Percentiles rank a stretch among this genome's conserved stretches.
Conservation (phyloP, 2,888 invertebrate species). For the Barypeithes pellucidus region DNA sequence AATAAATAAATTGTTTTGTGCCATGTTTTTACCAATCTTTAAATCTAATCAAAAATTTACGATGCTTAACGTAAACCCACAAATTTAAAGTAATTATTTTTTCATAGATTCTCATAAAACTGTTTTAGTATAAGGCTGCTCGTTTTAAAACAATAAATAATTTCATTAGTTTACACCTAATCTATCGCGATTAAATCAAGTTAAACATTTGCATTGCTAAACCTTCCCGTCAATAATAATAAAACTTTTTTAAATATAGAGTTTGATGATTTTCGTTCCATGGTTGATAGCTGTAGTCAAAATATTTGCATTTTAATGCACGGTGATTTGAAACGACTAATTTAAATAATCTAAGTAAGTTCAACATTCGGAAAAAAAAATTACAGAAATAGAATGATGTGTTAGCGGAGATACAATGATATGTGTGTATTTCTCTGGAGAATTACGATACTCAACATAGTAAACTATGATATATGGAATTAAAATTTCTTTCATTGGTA, state of each 20-base stretch:
- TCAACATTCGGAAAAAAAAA: too few species aligned
- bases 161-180: constrained; percentile 10
- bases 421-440: too few species aligned
- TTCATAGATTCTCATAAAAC: constrained; percentile 7
- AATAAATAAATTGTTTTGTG: not conserved
- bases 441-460: too few species aligned
- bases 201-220: not conserved
- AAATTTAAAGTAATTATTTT: constrained; percentile 7
- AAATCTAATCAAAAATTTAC: not conserved
- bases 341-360: too few species aligned
- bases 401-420: too few species aligned
- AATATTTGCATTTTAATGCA: not conserved
- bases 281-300: not conserved
- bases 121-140: not conserved
- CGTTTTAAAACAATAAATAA: constrained; percentile 1
- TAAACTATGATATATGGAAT: too few species aligned
- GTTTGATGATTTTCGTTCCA: not conserved
- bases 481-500: too few species aligned
- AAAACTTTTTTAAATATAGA: not conserved
- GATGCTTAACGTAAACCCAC: not conserved
- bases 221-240: not conserved
- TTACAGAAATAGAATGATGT: too few species aligned
- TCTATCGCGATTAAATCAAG: not conserved
- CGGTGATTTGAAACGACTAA: too few species aligned
- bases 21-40: not conserved